Evolutionary conservation across 2,797 vertebrate species (phyloP), one percentile per base, ranked within the genome.

Genomic region (Huso huso): DNA sequence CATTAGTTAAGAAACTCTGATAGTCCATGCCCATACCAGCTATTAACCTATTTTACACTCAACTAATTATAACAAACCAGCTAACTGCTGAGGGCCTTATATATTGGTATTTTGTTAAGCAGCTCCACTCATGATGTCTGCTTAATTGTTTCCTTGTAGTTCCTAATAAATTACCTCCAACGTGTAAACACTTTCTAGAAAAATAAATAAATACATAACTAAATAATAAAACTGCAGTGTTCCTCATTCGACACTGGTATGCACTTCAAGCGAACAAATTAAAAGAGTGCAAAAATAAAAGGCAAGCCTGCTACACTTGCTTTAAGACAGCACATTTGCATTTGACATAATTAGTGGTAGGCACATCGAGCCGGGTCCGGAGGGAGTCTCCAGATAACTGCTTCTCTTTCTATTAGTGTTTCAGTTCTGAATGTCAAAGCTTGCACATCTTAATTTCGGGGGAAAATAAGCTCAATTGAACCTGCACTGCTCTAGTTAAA

Each of bases 381-480:
- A 78, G 92, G 89, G 90, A 91, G 86, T 90, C 89, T 91, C 86
- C 76, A 92, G 92, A 94, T 92, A 94, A 95, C 93, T 86, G 89
- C 92, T 91, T 93, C 90, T 86, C 84, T 70, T 87, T 92, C 93
- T 94, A 93, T 92, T 93, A 94, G 88, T 83, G 90, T 90, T 90
- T 94, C 92, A 94, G 95, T 97, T 92, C 87, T 90, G 88, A 94
- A 91, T 92, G 93, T 96, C 93, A 95, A 83, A 84, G 81, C 79
- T 83, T 76, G 88, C 91, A 98, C 93, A 90, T 96, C 95, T 97
- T 97, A 93, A 97, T 99, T 94, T 94, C 86, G 88, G 84, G 89
- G 91, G 87, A 89, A 89, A 89, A 90, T 84, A 81, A 88, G 87
- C 88, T 90, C 88, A 87, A 89, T 87, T 88, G 90, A 93, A 90